phyloP scores from a whole-genome alignment of 2,888 invertebrate species.

The Peribatodes rhomboidaria region DNA sequence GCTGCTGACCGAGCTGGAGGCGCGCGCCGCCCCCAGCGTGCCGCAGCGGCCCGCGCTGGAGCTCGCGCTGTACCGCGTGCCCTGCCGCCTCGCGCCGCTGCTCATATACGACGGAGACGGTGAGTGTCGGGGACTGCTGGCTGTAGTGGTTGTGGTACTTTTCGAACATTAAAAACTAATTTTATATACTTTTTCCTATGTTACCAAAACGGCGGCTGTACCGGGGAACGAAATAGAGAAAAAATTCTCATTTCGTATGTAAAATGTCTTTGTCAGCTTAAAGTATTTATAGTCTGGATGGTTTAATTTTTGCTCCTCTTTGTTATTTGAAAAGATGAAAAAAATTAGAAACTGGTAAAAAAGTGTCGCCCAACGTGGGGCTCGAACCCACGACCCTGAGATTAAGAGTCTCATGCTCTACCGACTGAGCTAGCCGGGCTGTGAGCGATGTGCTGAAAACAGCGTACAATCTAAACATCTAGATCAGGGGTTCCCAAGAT shows the following conservation, averaged over 20 bases:
- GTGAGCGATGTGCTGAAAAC: fast-evolving
- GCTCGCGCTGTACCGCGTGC: constrained; percentile 93
- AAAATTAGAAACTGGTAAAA: too few species aligned
- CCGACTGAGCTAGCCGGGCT: constrained; percentile 87
- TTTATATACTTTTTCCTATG: too few species aligned
- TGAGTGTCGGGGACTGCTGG: constrained; percentile 40
- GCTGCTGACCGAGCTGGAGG: constrained; percentile 94
- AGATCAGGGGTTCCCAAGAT: too few species aligned
- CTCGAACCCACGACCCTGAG: constrained; percentile 88
- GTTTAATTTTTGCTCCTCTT: too few species aligned
- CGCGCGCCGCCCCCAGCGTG: constrained; percentile 94
- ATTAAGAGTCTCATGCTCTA: constrained; percentile 88
- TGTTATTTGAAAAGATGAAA: too few species aligned
- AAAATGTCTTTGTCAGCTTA: too few species aligned
- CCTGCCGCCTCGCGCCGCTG: constrained; percentile 91
- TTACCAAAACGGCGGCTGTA: too few species aligned
- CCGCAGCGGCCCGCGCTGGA: constrained; percentile 94
- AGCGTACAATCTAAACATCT: not conserved
- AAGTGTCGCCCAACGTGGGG: constrained; percentile 85
- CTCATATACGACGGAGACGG: constrained; percentile 88
- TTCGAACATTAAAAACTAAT: not conserved
- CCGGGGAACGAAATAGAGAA: too few species aligned
- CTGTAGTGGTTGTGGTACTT: too few species aligned
- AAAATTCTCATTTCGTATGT: too few species aligned
- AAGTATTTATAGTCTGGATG: too few species aligned